Evolutionary conservation across 1,140 invertebrate species (phyloP).

Genomic region (Drosophila melanica): DNA sequence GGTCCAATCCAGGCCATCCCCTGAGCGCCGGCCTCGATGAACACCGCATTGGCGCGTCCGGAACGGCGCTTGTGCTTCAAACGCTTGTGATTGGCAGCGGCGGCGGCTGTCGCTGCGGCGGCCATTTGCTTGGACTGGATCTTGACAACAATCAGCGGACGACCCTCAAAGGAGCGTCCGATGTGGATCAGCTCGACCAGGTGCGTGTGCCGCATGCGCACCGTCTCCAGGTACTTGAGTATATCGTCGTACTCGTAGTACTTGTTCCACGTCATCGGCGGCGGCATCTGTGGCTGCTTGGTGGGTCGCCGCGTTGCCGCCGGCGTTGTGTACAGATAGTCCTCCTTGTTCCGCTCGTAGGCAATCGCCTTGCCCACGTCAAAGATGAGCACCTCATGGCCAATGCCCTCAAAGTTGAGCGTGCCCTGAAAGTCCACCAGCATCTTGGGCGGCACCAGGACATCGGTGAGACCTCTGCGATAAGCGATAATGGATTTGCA

Average conservation of each 20-base stretch:
- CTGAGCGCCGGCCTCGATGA: slow-evolving; percentile 90
- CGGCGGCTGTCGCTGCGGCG: slow-evolving; percentile 38
- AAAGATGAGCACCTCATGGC: slow-evolving; percentile 88
- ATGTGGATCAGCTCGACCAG: slow-evolving; percentile 88
- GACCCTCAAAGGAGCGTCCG: slow-evolving; percentile 89
- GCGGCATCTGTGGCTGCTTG: slow-evolving; percentile 28
- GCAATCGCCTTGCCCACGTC: slow-evolving; percentile 89
- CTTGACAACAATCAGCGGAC: slow-evolving; percentile 86
- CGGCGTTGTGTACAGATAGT: slow-evolving; percentile 58
- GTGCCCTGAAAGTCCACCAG: slow-evolving; percentile 87
- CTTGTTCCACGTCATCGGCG: slow-evolving; percentile 86
- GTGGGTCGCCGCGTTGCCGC: slow-evolving; percentile 37
- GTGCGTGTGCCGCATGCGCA: slow-evolving; percentile 87
- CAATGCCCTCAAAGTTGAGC: slow-evolving; percentile 87
- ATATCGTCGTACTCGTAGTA: slow-evolving; percentile 89
- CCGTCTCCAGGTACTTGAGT: slow-evolving; percentile 87
- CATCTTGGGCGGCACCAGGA: slow-evolving; percentile 88
- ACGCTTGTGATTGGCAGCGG: slow-evolving; percentile 43
- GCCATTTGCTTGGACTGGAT: slow-evolving; percentile 68
- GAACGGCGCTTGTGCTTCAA: slow-evolving; percentile 76
- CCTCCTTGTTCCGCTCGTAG: slow-evolving; percentile 84
- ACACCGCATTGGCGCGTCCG: slow-evolving; percentile 85
- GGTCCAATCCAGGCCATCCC: slow-evolving; percentile 94
- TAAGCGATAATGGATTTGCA: background rate
- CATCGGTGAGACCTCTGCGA: slow-evolving; percentile 87